Base-by-base conservation (phyloP, 2,888 invertebrate species). In the Reticulitermes lucifugus region DNA sequence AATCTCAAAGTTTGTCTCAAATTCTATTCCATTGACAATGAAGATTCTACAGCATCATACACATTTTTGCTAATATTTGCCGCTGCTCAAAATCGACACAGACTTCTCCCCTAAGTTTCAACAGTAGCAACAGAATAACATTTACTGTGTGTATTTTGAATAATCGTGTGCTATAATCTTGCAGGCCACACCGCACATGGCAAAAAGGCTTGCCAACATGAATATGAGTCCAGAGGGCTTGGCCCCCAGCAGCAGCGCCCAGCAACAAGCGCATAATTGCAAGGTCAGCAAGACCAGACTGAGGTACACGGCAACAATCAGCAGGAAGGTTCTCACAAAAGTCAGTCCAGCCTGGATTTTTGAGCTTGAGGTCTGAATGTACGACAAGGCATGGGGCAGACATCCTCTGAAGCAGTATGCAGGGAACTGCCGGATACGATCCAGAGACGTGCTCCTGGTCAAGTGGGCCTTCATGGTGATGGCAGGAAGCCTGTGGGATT, bases 351-450 rank as follows among this genome's bases (percentile, higher is more conserved):
- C 43, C 46, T 81, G 81, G 10, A 70, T 14, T 4, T 43, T 43
- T 21, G 41, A 14, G 46, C 22, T 46, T 6, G 65, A 65, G 10
- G n/a, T 65, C 10, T 25, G 65, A 0, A 79, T 25, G 55, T 22
- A 55, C 21, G 79, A 46, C 14, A 81, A 43, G 10, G 41, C 46
- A 5, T 70, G n/a, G 14, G 81, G 46, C 43, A 65, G n/a, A 10
- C 29, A 6, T 5, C 65, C 35, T 2, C 60, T 12, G 41, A 10
- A 41, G 70, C 81, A 65, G 65, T 81, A 81, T 7, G 60, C 70
- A 18, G 81, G 81, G 70, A 81, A 81, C 70, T 81, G 81, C 70
- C 81, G 41, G 43, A 81, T 43, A 43, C 81, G 81, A 25, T 81
- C 81, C 43, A 81, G 65, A 12, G 81, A 81, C 25, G 55, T n/a